Conservation (phyloP, 2,113 vertebrate species). For the Otolemur garnettii region DNA sequence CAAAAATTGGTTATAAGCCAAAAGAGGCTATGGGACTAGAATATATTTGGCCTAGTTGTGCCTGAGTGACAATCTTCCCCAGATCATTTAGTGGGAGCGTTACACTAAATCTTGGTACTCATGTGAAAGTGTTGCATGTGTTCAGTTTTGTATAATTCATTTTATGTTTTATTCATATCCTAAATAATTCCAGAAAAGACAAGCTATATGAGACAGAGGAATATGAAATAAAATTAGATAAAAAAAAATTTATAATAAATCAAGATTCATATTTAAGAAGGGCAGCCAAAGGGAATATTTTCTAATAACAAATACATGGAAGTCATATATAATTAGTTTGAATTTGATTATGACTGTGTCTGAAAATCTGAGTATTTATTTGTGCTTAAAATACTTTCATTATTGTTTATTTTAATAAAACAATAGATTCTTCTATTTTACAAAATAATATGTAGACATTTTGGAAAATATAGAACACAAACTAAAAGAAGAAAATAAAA, state of each 20-base stretch:
- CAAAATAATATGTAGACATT: background rate
- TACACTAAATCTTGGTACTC: background rate
- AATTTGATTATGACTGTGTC: background rate
- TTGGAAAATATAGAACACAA: constrained; percentile 30
- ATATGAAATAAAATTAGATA: constrained; percentile 23
- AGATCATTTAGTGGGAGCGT: background rate
- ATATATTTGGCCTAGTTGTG: background rate
- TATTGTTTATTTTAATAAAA: background rate
- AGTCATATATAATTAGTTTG: background rate
- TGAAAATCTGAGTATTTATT: constrained; percentile 14
- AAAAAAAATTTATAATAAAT: background rate
- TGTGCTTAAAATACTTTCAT: constrained; percentile 35
- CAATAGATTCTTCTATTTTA: background rate
- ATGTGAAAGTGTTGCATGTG: background rate
- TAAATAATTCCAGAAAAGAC: constrained; percentile 28
- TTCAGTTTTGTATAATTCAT: constrained; percentile 45
- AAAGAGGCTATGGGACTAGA: background rate
- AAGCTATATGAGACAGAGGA: background rate
- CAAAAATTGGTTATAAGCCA: background rate
- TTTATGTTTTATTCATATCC: constrained; percentile 51
- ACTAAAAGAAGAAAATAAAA: background rate
- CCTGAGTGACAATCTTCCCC: background rate
- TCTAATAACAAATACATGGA: background rate
- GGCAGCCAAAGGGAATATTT: background rate
- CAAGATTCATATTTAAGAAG: background rate